A percentile compares a stretch with the other conserved stretches of the same genome.
Conservation (phyloP, 2,888 invertebrate species). For the Exocentrus adspersus region DNA sequence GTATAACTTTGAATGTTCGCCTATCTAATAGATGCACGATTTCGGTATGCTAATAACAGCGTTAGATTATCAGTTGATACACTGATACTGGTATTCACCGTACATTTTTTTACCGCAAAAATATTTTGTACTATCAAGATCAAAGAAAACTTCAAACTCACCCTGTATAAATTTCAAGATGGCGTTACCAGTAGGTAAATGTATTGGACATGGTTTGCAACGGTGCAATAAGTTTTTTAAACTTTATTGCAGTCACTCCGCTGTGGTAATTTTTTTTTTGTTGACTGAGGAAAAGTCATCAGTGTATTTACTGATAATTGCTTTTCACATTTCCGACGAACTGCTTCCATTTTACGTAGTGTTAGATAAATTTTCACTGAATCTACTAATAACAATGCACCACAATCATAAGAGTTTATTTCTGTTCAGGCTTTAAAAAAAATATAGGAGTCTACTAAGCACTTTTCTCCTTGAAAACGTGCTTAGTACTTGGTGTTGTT, state of each 20-base stretch:
- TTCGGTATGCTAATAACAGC: slow-evolving; percentile 27
- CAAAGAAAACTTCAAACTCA: too few species aligned
- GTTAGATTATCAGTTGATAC: slow-evolving; percentile 26
- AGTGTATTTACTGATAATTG: slow-evolving; percentile 18
- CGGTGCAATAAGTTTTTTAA: too few species aligned
- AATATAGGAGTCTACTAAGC: slow-evolving; percentile 26
- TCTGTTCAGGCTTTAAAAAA: slow-evolving; percentile 49
- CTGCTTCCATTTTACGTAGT: slow-evolving; percentile 4
- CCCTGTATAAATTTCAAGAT: too few species aligned
- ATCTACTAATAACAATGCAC: slow-evolving; percentile 60
- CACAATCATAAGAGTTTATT: slow-evolving; percentile 61
- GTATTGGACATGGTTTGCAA: too few species aligned
- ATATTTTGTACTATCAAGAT: too few species aligned
- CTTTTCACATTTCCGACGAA: slow-evolving; percentile 11
- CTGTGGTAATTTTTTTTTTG: neutral
- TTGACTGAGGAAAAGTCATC: too few species aligned
- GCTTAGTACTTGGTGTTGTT: slow-evolving; percentile 42
- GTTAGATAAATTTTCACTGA: slow-evolving; percentile 44
- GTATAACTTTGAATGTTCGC: slow-evolving; percentile 43
- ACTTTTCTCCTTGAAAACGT: slow-evolving; percentile 23
- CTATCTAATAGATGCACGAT: slow-evolving; percentile 42
- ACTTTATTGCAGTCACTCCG: neutral
- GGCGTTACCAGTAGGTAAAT: too few species aligned
- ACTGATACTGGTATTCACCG: too few species aligned
- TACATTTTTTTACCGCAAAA: too few species aligned